Conservation (phyloP, 2,888 invertebrate genomes). For the Eilema caniola region DNA sequence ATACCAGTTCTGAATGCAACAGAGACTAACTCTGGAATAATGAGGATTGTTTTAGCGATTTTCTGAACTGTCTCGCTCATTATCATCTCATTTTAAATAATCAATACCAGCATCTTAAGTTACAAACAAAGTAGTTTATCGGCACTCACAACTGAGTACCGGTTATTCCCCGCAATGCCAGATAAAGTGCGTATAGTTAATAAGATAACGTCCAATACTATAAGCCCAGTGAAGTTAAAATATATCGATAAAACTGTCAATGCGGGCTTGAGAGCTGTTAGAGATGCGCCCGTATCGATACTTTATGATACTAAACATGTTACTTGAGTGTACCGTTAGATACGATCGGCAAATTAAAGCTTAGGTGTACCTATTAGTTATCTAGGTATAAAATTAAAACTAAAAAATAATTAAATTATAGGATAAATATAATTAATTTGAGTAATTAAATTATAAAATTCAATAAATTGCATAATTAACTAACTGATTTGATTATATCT, state of each 20-base stretch:
- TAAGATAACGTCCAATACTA: conserved; percentile 4
- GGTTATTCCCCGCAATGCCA: conserved; percentile 3
- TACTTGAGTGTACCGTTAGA: background rate
- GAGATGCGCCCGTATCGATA: conserved; percentile 4
- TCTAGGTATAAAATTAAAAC: too few relatives aligned
- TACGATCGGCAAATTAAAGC: background rate
- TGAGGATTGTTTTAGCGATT: too few relatives aligned
- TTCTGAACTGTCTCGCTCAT: background rate
- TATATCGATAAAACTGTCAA: background rate
- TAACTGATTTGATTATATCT: too few relatives aligned
- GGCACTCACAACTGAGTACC: background rate
- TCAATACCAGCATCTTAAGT: background rate
- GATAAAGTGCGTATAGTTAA: background rate
- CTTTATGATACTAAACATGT: background rate
- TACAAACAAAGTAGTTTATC: background rate
- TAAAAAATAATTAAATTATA: too few relatives aligned
- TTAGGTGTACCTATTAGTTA: too few relatives aligned
- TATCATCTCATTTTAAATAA: background rate
- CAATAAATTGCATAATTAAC: too few relatives aligned
- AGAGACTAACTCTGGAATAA: too few relatives aligned
- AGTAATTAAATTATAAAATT: too few relatives aligned
- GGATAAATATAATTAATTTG: too few relatives aligned
- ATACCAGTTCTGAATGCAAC: too few relatives aligned
- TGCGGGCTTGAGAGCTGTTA: background rate
- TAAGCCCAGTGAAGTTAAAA: background rate